Percentiles rank a stretch among this genome's conserved stretches.
These are phyloP conservation scores for Heliconius sara DNA, from an alignment of 2,888 invertebrate species.

Conservation along the genomic window DNA sequence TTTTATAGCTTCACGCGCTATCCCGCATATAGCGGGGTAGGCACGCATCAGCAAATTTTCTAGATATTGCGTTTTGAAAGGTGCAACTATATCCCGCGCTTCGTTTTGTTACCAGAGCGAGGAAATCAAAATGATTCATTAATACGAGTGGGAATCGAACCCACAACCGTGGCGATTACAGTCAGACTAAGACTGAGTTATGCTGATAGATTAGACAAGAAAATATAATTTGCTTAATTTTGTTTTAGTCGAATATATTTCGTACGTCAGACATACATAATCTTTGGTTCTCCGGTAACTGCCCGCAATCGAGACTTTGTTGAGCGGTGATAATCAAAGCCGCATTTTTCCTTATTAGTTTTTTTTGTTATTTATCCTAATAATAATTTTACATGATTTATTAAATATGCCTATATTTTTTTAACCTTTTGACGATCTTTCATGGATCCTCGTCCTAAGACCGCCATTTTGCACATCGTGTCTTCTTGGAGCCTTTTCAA, in stretches of 20 bases:
- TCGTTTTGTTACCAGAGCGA: background rate
- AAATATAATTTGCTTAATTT: no score
- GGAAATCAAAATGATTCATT: background rate
- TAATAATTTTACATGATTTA: no score
- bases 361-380: no score
- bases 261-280: no score
- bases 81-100: background rate
- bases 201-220: no score
- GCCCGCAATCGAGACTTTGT: no score
- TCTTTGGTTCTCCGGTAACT: no score
- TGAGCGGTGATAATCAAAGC: no score
- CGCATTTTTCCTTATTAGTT: no score
- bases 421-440: slow-evolving; percentile 93
- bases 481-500: slow-evolving; percentile 96
- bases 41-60: background rate
- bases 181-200: background rate
- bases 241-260: no score
- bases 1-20: background rate
- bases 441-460: slow-evolving; percentile 96
- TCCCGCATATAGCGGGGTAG: background rate
- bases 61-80: background rate
- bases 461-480: slow-evolving; percentile 98
- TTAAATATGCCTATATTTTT: background rate
- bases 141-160: background rate
- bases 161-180: background rate